These are phyloP conservation scores for Sitobion miscanthi DNA, from an alignment of 1,140 invertebrate species.

Conservation along the genomic window DNA sequence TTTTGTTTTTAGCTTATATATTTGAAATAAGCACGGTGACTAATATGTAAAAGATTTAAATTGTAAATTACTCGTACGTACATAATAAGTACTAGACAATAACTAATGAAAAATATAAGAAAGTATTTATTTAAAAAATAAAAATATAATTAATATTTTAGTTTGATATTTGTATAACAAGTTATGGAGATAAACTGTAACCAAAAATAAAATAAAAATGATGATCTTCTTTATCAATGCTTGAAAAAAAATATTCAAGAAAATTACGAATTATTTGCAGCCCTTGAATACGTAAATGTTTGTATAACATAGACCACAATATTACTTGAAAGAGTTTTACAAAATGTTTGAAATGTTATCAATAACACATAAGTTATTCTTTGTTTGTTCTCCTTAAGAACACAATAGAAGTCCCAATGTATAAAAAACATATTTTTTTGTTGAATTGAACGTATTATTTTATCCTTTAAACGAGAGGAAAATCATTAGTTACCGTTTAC, in stretches of 20 bases:
- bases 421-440: neutral
- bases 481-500: neutral
- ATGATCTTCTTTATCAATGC: neutral
- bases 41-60: neutral
- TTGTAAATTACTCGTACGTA: neutral
- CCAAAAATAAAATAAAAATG: neutral
- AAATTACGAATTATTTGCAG: neutral
- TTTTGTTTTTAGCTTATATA: neutral
- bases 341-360: neutral
- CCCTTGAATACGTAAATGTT: neutral
- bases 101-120: neutral
- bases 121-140: neutral
- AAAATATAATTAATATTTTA: neutral
- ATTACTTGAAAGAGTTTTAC: neutral
- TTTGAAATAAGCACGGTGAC: neutral
- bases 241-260: neutral
- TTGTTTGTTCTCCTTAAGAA: neutral
- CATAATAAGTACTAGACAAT: neutral
- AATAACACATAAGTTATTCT: neutral
- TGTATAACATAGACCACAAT: neutral
- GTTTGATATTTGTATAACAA: neutral
- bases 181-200: neutral
- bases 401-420: neutral
- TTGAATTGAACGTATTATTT: slow-evolving; percentile 7
- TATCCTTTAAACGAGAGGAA: neutral